Base-by-base conservation (phyloP, 2,113 vertebrate genomes). In the Deroptyus accipitrinus region DNA sequence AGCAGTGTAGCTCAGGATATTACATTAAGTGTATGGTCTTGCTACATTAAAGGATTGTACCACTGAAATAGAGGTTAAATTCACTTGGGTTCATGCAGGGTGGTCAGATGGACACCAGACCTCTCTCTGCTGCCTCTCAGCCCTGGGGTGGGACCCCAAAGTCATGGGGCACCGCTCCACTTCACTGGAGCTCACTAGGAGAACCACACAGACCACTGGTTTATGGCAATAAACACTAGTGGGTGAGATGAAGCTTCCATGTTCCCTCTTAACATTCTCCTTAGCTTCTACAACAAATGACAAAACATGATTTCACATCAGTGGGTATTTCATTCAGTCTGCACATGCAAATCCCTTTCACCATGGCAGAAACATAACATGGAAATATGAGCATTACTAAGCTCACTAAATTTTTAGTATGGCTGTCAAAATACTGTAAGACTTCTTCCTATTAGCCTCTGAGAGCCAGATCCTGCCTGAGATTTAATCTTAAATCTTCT, bases 401-500 rank as follows among this genome's bases (percentile, higher is more conserved):
- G 62, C 13, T 55, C 27, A 42, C 42, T 44, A 49, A 5, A 52
- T 46, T 66, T 91, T 68, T 69, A 6, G 30, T 42, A 44, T 35
- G 44, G 63, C 57, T 91, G 37, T 83, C 86, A 81, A 35, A 63
- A 52, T 11, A 68, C 14, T 5, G 3, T 73, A 87, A 76, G 48
- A 44, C 63, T 42, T 84, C 67, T 75, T 88, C 55, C 57, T 67
- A 22, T 42, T 74, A 88, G 35, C 30, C 70, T 55, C 75, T 88
- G 75, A 2, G 3, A 92, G 72, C 68, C 83, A 86, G 85, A 80
- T 93, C 64, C 75, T 88, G 83, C 68, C 51, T 92, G 55, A 92
- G 88, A 91, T 74, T 63, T 83, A 77, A 87, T 70, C 82, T 83
- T 84, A 74, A 87, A 77, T 74, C 91, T 92, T 74, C 39, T 72